Evolutionary conservation across 37 sponge, comb jelly and placozoan species (phyloP).

Genomic region (Dysidea cf. avara): DNA sequence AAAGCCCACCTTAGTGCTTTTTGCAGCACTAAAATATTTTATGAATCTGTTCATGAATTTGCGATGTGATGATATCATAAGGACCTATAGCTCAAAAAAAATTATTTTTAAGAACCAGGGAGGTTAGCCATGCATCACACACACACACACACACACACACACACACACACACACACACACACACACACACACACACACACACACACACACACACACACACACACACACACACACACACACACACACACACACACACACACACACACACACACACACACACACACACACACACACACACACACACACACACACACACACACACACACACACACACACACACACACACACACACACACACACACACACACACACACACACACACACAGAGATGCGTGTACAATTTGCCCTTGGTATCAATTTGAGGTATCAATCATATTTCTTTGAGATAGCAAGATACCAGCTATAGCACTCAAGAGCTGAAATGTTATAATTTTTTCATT

Average conservation of each 20-base stretch:
- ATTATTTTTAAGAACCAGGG: no score
- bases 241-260: slow-evolving; percentile 1
- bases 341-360: slow-evolving; percentile 22
- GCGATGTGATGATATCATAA: no score
- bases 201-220: slow-evolving; percentile 19
- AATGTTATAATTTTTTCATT: no score
- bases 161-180: slow-evolving; percentile 30
- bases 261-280: slow-evolving; percentile 38
- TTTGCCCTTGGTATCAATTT: no score
- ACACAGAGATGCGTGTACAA: background rate
- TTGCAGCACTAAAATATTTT: no score
- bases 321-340: slow-evolving; percentile 12
- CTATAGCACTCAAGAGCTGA: no score
- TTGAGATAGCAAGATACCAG: no score
- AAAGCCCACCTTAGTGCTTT: no score
- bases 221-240: slow-evolving; percentile 14
- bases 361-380: slow-evolving; percentile 29
- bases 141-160: background rate
- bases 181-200: slow-evolving; percentile 22
- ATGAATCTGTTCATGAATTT: no score
- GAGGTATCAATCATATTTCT: no score
- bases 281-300: slow-evolving; percentile 39
- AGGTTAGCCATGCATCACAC: no score
- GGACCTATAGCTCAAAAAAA: no score
- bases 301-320: slow-evolving; percentile 34